Percentiles rank a stretch among this genome's conserved stretches.
Conservation (phyloP, 2,797 vertebrate genomes). For the Melanotaenia maccullochi region DNA sequence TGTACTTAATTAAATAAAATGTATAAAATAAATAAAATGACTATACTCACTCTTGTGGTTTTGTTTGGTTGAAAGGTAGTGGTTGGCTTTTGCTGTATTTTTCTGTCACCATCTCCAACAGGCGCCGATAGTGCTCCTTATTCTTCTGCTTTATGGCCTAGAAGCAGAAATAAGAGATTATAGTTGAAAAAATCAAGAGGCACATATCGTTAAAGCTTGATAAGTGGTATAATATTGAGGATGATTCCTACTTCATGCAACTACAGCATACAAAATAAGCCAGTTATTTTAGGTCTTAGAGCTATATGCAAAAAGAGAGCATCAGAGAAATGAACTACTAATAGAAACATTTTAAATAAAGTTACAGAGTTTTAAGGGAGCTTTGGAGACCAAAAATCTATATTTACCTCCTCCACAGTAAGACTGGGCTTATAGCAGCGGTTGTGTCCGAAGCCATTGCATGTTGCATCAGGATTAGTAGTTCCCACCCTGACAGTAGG, state of each 20-base stretch:
- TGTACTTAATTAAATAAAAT: too few relatives aligned
- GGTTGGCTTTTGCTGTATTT: constrained; percentile 82
- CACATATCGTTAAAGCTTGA: background rate
- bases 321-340: background rate
- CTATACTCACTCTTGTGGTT: constrained; percentile 77
- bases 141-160: constrained; percentile 83
- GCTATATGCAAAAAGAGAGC: background rate
- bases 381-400: background rate
- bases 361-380: background rate
- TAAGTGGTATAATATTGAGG: background rate
- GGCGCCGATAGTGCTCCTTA: constrained; percentile 82
- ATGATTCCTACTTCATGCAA: background rate
- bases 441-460: constrained; percentile 56
- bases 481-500: constrained; percentile 54
- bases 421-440: constrained; percentile 81
- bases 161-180: constrained; percentile 20
- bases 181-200: background rate
- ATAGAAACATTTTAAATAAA: background rate
- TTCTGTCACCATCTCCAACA: constrained; percentile 83
- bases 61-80: constrained; percentile 82
- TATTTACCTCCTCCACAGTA: constrained; percentile 83
- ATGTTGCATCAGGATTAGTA: constrained; percentile 44
- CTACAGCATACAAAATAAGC: background rate
- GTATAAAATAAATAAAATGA: too few relatives aligned
- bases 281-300: background rate